Evolutionary conservation across 92 coral and sea anemone species (phyloP).

Genomic region (Phenganax marumi): DNA sequence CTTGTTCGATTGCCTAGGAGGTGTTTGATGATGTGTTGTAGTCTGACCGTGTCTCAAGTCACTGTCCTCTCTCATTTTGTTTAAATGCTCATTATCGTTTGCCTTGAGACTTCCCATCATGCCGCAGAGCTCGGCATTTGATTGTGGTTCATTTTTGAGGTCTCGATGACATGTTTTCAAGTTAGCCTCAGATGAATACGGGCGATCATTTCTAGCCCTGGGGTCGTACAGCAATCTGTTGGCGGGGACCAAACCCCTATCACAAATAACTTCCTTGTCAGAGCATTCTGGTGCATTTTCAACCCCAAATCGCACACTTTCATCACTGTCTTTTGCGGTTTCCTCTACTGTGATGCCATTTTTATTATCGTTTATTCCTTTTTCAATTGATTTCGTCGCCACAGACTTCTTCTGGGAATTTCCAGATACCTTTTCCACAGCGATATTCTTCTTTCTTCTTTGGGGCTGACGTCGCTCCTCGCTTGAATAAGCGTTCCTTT

Average conservation of each 20-base stretch:
- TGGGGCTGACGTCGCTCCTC: slow-evolving; percentile 19
- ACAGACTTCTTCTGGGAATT: background rate
- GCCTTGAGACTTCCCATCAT: background rate
- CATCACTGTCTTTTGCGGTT: background rate
- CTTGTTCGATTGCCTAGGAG: background rate
- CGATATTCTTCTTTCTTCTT: background rate
- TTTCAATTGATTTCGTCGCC: background rate
- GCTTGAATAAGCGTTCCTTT: background rate
- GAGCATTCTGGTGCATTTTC: slow-evolving; percentile 1
- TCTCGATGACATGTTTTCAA: too few relatives aligned
- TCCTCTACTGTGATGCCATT: background rate
- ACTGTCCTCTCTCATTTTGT: background rate
- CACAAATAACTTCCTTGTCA: background rate
- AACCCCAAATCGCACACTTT: slow-evolving; percentile 9
- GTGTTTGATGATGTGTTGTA: background rate
- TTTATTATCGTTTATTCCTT: background rate
- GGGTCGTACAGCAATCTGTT: slow-evolving; percentile 16
- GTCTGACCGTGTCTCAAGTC: background rate
- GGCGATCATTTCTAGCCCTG: background rate
- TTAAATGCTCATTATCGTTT: background rate
- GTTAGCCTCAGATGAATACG: background rate
- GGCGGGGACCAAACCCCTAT: slow-evolving; percentile 8
- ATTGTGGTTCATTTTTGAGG: background rate
- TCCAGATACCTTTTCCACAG: background rate
- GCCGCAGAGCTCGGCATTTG: background rate